Base-by-base conservation (phyloP, 1,140 invertebrate genomes). In the Drosophila pruinosa region DNA sequence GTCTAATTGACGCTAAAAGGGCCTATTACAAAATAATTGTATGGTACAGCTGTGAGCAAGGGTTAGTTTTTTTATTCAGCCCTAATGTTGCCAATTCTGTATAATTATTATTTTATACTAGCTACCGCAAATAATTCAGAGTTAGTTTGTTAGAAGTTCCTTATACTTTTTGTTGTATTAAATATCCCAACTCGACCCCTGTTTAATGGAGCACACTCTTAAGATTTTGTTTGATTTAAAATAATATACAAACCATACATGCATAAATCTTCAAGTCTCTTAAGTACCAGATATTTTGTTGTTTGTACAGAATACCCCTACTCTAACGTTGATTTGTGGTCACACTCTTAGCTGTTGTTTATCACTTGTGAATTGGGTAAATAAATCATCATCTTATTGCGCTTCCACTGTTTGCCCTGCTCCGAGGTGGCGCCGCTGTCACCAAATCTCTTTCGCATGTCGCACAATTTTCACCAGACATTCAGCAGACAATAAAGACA, bases 391-490 rank as follows among this genome's bases (percentile, higher is more conserved):
- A 12, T 53, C 47, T 62, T 62, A 7, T 65, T 10, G 43, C 38
- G 56, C 19, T 68, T 69, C 36, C 47, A 52, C 26, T 62, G 62
- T 39, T 26, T 52, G n/a, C n/a, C n/a, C 31, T 12, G 31, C 31
- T 12, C 5, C 31, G 12, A 65, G 54, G 47, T 69, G 75, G 50
- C 61, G 75, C 65, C 36, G 57, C 67, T 82, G 79, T 83, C 82
- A 76, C 76, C 76, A 85, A 86, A 77, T 79, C 67, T 54, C 50
- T 70, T 70, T 70, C 59, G 67, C 58, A 63, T 70, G 50, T 64
- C 67, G 72, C 43, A 74, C 72, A 63, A 77, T 68, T 85, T 86
- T 53, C 47, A 64, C 69, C 81, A 86, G 78, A 88, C 82, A 88
- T 65, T 39, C 19, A 45, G 70, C 65, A 86, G 82, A 86, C 82